Conservation (phyloP, 1,140 invertebrate genomes). For the Portunus trituberculatus region DNA sequence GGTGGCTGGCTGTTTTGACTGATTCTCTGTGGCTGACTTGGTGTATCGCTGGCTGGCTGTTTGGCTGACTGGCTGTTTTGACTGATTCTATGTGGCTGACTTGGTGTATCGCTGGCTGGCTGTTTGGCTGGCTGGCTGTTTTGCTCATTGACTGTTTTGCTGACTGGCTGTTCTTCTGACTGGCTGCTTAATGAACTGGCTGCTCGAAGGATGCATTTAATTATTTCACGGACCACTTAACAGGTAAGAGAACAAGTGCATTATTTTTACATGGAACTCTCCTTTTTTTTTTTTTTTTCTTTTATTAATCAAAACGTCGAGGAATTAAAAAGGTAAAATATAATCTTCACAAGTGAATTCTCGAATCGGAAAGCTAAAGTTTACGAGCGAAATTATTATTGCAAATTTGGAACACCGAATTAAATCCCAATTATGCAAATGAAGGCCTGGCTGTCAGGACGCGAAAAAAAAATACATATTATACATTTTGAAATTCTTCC, state of each 20-base stretch:
- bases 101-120: too few relatives aligned
- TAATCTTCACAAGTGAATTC: not conserved
- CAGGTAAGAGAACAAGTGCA: not conserved
- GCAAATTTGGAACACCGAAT: conserved; percentile 24
- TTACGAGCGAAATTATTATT: conserved; percentile 14
- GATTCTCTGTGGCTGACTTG: too few relatives aligned
- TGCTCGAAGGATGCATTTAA: not conserved
- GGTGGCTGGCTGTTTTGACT: too few relatives aligned
- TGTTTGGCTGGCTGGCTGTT: too few relatives aligned
- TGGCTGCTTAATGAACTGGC: not conserved
- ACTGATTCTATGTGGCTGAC: too few relatives aligned
- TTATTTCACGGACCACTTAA: not conserved
- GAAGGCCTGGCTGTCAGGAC: conserved; percentile 34
- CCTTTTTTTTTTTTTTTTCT: too few relatives aligned
- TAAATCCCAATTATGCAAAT: conserved; percentile 44
- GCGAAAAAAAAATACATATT: conserved; percentile 32
- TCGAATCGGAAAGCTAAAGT: not conserved
- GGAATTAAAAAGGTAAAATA: not conserved
- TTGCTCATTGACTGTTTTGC: too few relatives aligned
- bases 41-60: too few relatives aligned
- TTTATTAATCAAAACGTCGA: not conserved
- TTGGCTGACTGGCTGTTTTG: too few relatives aligned
- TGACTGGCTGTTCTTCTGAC: too few relatives aligned
- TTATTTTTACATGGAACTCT: too few relatives aligned
- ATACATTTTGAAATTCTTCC: not conserved